Conservation (phyloP, 2,113 vertebrate species). For the Actenoides hombroni region DNA sequence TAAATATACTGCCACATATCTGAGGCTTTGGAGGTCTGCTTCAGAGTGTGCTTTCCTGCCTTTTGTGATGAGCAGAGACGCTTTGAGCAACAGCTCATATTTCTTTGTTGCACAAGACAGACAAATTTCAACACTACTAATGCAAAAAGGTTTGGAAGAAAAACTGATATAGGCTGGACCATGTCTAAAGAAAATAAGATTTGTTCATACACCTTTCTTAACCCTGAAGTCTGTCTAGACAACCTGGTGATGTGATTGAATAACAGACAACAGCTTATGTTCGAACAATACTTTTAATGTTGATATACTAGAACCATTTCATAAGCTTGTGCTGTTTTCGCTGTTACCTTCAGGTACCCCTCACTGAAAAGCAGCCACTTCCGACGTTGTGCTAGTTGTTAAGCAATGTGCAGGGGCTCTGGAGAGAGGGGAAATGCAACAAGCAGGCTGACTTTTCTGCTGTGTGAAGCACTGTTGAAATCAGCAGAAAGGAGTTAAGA, state of each 20-base stretch:
- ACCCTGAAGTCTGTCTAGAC: neutral
- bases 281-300: neutral
- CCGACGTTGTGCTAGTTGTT: neutral
- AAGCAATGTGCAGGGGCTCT: neutral
- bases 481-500: conserved; percentile 50
- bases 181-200: neutral
- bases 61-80: neutral
- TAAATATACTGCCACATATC: neutral
- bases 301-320: neutral
- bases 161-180: neutral
- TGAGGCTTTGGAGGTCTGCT: neutral
- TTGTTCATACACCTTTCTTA: neutral
- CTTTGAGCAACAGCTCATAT: neutral
- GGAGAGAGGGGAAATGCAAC: conserved; percentile 15
- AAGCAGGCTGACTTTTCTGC: conserved; percentile 35
- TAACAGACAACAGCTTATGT: neutral
- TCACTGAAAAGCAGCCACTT: neutral
- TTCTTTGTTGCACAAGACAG: neutral
- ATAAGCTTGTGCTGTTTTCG: neutral
- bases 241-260: neutral
- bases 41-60: neutral
- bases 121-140: neutral
- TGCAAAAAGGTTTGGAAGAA: neutral
- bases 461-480: conserved; percentile 23
- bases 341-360: neutral